Evolutionary conservation across 1,140 invertebrate genomes (phyloP).

Genomic region (Zaprionus kolodkinae): DNA sequence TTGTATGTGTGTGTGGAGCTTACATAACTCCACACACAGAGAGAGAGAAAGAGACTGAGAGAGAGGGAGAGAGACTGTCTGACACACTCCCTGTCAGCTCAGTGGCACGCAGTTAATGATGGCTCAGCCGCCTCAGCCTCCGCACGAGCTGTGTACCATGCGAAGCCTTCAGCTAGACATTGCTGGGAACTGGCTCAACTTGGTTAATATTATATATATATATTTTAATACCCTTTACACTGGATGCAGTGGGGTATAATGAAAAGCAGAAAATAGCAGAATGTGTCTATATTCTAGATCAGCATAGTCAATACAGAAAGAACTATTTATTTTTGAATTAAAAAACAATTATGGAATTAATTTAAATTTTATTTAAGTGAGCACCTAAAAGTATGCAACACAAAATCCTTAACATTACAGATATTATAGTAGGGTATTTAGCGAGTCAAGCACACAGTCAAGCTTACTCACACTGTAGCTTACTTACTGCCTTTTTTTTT

Average conservation of each 20-base stretch:
- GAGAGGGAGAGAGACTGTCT: background rate
- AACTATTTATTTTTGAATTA: too few species aligned
- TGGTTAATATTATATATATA: constrained; percentile 23
- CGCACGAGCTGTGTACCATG: constrained; percentile 44
- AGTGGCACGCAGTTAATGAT: constrained; percentile 67
- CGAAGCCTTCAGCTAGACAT: constrained; percentile 47
- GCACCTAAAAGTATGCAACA: too few species aligned
- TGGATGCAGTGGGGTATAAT: too few species aligned
- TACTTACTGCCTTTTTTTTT: background rate
- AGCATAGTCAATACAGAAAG: too few species aligned
- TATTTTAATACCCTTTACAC: background rate
- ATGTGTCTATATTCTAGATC: too few species aligned
- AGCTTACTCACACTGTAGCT: too few species aligned
- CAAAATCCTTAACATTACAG: too few species aligned
- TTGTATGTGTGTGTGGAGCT: constrained; percentile 30
- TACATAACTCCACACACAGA: constrained; percentile 42
- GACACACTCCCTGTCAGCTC: background rate
- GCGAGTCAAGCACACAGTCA: too few species aligned
- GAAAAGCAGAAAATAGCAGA: too few species aligned
- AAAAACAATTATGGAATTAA: too few species aligned
- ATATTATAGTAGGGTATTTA: too few species aligned
- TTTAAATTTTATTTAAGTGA: too few species aligned
- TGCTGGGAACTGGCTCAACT: constrained; percentile 21
- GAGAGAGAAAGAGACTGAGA: background rate
- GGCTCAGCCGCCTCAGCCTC: constrained; percentile 34